These are phyloP conservation scores for Burhinus oedicnemus DNA, from an alignment of 2,113 vertebrate species.

Conservation along the genomic window DNA sequence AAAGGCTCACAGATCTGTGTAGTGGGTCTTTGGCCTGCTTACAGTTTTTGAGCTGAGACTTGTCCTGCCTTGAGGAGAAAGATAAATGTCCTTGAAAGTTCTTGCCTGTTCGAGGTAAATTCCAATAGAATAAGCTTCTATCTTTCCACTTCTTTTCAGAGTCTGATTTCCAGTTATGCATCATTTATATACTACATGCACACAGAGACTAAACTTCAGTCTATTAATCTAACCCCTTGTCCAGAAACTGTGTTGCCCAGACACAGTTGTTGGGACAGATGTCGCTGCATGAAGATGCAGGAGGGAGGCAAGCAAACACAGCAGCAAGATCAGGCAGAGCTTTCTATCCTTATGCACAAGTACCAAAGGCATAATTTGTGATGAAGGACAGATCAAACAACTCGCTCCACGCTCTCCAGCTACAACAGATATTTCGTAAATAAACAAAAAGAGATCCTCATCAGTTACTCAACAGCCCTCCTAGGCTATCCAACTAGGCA, in stretches of 20 bases:
- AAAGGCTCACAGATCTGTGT: background rate
- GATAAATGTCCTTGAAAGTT: background rate
- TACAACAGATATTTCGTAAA: background rate
- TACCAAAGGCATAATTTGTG: background rate
- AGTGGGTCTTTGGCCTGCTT: background rate
- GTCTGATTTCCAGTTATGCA: background rate
- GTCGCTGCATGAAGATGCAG: background rate
- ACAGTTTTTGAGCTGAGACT: background rate
- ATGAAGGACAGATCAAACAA: background rate
- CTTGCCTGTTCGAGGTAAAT: background rate
- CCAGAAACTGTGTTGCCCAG: background rate
- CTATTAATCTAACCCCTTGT: background rate
- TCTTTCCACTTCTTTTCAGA: background rate
- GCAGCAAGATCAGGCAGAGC: background rate
- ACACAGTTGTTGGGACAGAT: background rate
- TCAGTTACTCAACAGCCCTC: background rate
- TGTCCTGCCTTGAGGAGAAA: background rate
- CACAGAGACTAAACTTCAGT: background rate
- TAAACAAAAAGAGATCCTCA: background rate
- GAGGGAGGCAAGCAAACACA: background rate
- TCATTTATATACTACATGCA: background rate
- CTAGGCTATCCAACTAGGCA: background rate
- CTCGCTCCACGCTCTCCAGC: background rate
- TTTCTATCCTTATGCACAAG: background rate
- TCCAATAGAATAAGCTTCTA: background rate